Conservation (phyloP, 1,140 invertebrate genomes). For the Brachionus asplanchnoidis region DNA sequence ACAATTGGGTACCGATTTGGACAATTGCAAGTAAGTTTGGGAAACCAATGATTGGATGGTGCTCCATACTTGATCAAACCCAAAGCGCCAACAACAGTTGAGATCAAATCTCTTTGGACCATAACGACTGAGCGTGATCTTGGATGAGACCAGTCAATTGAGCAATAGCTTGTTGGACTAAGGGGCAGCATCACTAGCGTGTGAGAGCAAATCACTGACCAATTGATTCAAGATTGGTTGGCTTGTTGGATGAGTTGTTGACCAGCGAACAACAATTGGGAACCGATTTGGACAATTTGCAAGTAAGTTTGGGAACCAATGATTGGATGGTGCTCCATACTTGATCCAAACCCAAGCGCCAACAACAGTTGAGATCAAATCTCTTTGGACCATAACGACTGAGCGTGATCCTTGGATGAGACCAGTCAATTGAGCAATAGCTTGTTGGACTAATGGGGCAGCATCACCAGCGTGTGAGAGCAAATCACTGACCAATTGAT, state of each 20-base stretch:
- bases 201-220: neutral
- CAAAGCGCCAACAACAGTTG: too few relatives aligned
- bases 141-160: neutral
- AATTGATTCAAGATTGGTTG: slow-evolving; percentile 8
- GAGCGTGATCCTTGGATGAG: neutral
- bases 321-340: too few relatives aligned
- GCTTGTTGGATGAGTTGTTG: neutral
- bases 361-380: too few relatives aligned
- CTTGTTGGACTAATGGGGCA: neutral
- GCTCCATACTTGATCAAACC: too few relatives aligned
- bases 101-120: too few relatives aligned
- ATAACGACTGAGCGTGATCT: too few relatives aligned
- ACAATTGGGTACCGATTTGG: too few relatives aligned
- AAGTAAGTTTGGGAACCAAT: too few relatives aligned
- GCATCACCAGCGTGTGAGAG: slow-evolving; percentile 13
- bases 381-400: neutral
- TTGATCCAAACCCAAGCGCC: too few relatives aligned
- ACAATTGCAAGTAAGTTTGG: too few relatives aligned
- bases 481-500: neutral
- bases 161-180: neutral
- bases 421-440: slow-evolving; percentile 8
- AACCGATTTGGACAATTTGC: too few relatives aligned
- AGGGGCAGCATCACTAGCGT: neutral
- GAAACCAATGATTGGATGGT: too few relatives aligned
- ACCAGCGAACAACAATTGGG: slow-evolving; percentile 19